Percentiles rank a stretch among this genome's conserved stretches.
Evolutionary conservation across 2,888 invertebrate species (phyloP).

Genomic region (Yponomeuta evonymella): DNA sequence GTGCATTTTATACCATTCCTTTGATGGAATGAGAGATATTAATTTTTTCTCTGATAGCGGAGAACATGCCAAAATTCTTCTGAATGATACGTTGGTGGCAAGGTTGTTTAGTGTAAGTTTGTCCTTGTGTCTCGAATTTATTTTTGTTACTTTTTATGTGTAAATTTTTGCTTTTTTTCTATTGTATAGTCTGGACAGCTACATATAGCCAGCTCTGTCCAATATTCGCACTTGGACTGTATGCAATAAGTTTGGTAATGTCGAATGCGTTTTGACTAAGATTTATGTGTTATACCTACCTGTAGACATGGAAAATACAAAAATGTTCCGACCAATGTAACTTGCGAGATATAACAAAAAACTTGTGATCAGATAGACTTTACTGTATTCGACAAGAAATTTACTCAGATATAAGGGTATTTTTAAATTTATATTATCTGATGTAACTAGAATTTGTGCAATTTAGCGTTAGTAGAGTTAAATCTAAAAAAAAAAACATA

Average conservation of each 20-base stretch:
- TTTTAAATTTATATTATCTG: slow-evolving; percentile 12
- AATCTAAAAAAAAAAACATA: slow-evolving; percentile 26
- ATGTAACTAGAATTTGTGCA: slow-evolving; percentile 39
- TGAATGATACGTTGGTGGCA: not conserved
- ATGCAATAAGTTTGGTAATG: too few relatives aligned
- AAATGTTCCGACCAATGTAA: slow-evolving; percentile 3
- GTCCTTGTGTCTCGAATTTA: not conserved
- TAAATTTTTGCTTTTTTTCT: not conserved
- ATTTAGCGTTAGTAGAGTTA: slow-evolving; percentile 34
- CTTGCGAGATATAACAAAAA: slow-evolving; percentile 6
- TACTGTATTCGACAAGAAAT: slow-evolving; percentile 9
- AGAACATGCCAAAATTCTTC: too few relatives aligned
- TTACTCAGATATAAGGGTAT: not conserved
- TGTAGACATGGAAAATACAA: not conserved
- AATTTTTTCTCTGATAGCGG: not conserved
- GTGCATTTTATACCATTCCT: not conserved
- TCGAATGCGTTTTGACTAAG: too few relatives aligned
- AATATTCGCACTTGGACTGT: too few relatives aligned
- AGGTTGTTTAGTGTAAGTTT: not conserved
- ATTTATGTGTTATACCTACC: not conserved
- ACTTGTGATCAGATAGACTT: not conserved
- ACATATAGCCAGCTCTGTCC: too few relatives aligned
- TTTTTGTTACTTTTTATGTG: not conserved
- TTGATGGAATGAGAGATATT: not conserved
- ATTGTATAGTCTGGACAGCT: not conserved